A percentile compares a stretch with the other conserved stretches of the same genome.
phyloP scores from a whole-genome alignment of 2,113 vertebrate species.

The Percina caprodes region DNA sequence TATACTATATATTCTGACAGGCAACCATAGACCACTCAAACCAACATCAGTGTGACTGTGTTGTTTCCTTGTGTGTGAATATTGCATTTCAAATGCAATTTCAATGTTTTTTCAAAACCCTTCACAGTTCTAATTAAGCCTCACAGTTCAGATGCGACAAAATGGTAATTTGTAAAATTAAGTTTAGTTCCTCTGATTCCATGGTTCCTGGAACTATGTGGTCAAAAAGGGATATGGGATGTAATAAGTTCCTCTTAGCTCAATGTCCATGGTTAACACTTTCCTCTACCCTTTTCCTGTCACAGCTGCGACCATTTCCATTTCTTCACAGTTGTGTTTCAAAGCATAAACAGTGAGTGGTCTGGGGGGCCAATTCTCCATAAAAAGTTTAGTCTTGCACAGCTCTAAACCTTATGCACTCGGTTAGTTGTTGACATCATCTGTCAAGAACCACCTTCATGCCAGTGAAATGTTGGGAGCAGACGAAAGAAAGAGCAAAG shows the following conservation, averaged over 20 bases:
- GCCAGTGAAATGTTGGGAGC: conserved; percentile 36
- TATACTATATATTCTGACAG: too few relatives aligned
- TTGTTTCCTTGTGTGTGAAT: background rate
- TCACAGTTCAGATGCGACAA: background rate
- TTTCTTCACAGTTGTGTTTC: conserved; percentile 28
- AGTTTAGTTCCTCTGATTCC: background rate
- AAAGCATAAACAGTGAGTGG: conserved; percentile 6
- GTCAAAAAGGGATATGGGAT: background rate
- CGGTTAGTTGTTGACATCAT: conserved; percentile 25
- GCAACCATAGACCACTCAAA: background rate
- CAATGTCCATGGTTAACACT: background rate
- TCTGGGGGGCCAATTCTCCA: background rate
- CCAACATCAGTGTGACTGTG: too few relatives aligned
- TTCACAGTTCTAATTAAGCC: background rate
- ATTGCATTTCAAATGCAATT: background rate
- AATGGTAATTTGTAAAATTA: background rate
- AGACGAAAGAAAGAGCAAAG: conserved; percentile 26
- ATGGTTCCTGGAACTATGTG: background rate
- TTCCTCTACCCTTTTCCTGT: conserved; percentile 9
- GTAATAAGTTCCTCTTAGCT: conserved; percentile 4
- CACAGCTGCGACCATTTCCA: conserved; percentile 33
- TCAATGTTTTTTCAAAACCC: background rate
- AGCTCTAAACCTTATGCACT: conserved; percentile 38
- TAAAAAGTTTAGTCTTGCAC: conserved; percentile 33
- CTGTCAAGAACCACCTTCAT: conserved; percentile 36